Evolutionary conservation across 2,113 vertebrate genomes (phyloP).

Genomic region (Oreochromis aureus): DNA sequence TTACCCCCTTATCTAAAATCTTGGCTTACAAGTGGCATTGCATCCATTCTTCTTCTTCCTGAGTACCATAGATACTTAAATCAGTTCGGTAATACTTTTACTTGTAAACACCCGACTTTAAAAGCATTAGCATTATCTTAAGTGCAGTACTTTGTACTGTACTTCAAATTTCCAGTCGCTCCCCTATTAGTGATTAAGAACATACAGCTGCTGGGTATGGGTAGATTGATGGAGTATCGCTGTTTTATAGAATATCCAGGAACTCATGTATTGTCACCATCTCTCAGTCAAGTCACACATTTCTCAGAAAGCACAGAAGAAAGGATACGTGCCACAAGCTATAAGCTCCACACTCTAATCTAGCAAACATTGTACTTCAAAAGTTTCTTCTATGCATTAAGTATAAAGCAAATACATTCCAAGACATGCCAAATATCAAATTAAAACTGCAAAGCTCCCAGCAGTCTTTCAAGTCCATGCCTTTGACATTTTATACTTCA

Average conservation of each 20-base stretch:
- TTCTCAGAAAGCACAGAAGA: not conserved
- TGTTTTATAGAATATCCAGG: not conserved
- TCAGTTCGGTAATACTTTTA: not conserved
- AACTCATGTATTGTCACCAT: not conserved
- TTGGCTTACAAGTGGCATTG: not conserved
- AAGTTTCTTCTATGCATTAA: not conserved
- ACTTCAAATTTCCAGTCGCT: not conserved
- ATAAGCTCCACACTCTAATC: not conserved
- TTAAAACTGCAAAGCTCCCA: constrained; percentile 1
- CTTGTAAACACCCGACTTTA: not conserved
- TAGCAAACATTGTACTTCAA: not conserved
- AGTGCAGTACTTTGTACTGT: not conserved
- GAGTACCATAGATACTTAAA: not conserved
- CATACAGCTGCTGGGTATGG: not conserved
- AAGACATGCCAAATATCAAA: not conserved
- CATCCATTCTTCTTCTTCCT: not conserved
- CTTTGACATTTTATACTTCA: constrained; percentile 1
- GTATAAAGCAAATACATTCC: not conserved
- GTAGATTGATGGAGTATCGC: not conserved
- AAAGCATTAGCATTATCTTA: not conserved
- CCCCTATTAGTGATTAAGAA: not conserved
- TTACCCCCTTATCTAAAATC: not conserved
- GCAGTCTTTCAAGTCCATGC: constrained; percentile 7
- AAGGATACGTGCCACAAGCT: not conserved
- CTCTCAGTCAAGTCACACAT: not conserved